Evolutionary conservation across 1,140 invertebrate genomes (phyloP).

Genomic region (Diuraphis noxia): DNA sequence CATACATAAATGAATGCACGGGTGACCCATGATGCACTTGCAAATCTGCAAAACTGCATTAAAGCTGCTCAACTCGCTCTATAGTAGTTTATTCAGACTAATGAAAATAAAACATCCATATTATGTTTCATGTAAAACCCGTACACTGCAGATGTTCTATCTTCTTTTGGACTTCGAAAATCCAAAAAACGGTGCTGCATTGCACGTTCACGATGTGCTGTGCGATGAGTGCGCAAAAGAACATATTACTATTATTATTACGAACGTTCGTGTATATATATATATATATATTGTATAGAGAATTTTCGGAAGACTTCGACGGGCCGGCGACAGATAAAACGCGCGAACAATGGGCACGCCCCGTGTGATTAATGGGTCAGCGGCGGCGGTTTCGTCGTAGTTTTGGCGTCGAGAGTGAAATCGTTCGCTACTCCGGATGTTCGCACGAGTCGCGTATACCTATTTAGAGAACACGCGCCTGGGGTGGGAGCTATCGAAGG

Average conservation of each 20-base stretch:
- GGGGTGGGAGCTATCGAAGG: background rate
- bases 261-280: background rate
- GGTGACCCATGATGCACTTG: too few relatives aligned
- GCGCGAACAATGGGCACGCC: conserved; percentile 14
- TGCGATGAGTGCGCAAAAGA: background rate
- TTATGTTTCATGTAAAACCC: too few relatives aligned
- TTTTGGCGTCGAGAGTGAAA: conserved; percentile 47
- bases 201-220: background rate
- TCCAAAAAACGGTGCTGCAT: background rate
- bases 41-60: too few relatives aligned
- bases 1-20: background rate
- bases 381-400: conserved; percentile 9
- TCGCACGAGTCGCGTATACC: background rate
- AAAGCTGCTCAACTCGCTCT: too few relatives aligned
- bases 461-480: conserved; percentile 19
- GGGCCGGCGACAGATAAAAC: conserved; percentile 14
- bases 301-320: conserved; percentile 2
- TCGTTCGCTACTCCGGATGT: conserved; percentile 33
- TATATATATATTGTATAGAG: background rate
- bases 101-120: too few relatives aligned
- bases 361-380: conserved; percentile 27
- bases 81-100: too few relatives aligned
- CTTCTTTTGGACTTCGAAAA: background rate
- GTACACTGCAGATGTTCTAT: too few relatives aligned
- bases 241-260: background rate